A percentile compares a stretch with the other conserved stretches of the same genome.
phyloP scores from a whole-genome alignment of 2,113 vertebrate genomes.

The Coturnix japonica region DNA sequence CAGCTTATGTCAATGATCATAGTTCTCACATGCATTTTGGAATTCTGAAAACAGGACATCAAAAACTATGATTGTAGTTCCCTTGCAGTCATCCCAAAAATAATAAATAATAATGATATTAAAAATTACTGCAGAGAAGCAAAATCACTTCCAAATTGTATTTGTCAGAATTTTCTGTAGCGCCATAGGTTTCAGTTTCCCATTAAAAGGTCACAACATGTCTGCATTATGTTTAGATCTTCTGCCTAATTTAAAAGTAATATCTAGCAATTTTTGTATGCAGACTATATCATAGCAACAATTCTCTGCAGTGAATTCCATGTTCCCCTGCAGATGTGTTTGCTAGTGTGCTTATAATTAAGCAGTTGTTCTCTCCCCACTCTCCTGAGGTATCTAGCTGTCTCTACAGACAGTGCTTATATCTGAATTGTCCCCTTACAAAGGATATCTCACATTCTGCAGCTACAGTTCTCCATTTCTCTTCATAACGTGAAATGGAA shows the following conservation, averaged over 20 bases:
- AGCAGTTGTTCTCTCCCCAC: not conserved
- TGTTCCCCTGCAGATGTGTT: conserved; percentile 24
- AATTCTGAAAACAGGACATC: not conserved
- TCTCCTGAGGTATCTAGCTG: not conserved
- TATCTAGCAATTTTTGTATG: conserved; percentile 14
- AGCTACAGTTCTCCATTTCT: not conserved
- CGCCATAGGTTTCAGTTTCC: not conserved
- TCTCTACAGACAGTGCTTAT: not conserved
- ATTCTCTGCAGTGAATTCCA: not conserved
- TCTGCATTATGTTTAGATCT: conserved; percentile 23
- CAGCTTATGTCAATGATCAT: not conserved
- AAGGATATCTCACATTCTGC: not conserved
- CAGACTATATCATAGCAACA: not conserved
- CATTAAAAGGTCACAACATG: not conserved
- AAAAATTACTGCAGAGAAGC: not conserved
- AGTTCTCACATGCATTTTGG: not conserved
- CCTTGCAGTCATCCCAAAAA: not conserved
- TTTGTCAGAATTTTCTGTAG: not conserved
- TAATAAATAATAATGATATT: not conserved
- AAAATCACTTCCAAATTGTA: not conserved
- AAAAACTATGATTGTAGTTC: not conserved
- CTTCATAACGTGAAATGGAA: not conserved
- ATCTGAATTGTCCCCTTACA: not conserved
- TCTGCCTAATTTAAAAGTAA: conserved; percentile 40
- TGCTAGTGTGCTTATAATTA: conserved; percentile 35